Base-by-base conservation (phyloP, 2,797 vertebrate species). In the Taenioides sp. region DNA sequence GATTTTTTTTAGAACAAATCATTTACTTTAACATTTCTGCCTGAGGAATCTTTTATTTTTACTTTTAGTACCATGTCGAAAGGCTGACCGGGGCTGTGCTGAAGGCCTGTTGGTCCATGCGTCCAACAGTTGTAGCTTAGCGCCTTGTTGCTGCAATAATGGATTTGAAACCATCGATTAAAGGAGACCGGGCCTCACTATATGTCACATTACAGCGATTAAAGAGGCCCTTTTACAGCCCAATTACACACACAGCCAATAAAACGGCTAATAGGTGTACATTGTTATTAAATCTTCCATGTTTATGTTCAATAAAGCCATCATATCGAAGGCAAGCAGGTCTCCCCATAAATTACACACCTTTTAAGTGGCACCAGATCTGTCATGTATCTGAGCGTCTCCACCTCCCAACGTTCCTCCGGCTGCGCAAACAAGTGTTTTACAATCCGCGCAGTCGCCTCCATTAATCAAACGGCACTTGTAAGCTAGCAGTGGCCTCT, bases 381-480 rank as follows among this genome's bases (percentile, higher is more conserved):
- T 77, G 47, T 80, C 80, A 72, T 80, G 73, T 75, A 27, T 63
- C 69, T 59, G 37, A 40, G 65, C 67, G 65, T 73, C 18, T n/a
- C 60, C 60, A 71, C 84, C 72, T 80, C 52, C 74, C 78, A 77
- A 75, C 83, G 78, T 82, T 74, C 80, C 79, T 25, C 60, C 61
- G 71, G 71, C 69, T 79, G 50, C 11, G 62, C 82, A 84, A 91
- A 89, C 88, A 91, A 91, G 85, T 89, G 87, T 87, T 89, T 89
- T 75, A 86, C 79, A 81, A 83, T 72, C 83, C 79, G 76, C 77
- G 70, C 78, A 77, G 82, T 76, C 4, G 79, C 85, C 80, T 80
- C 77, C 81, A 88, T 90, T 90, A 87, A 89, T 88, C 86, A 88
- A 84, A 90, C 49, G 69, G 78, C 81, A 83, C 84, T 90, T 87